phyloP scores from a whole-genome alignment of 2,113 vertebrate genomes.

The Dasyurus viverrinus region DNA sequence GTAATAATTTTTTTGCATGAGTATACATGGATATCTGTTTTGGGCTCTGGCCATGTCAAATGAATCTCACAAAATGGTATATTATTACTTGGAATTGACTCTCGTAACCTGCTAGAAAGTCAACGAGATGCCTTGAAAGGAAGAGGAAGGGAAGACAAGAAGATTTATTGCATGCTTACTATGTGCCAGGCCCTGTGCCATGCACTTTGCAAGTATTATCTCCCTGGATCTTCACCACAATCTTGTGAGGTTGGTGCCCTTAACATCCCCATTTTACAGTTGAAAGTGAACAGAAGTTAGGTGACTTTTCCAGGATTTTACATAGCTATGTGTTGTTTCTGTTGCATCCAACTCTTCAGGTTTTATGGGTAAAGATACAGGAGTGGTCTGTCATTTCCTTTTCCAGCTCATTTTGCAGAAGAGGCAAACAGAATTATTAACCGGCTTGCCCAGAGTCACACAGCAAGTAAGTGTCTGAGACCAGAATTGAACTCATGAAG shows the following conservation, averaged over 20 bases:
- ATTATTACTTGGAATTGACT: neutral
- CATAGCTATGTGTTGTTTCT: too few species aligned
- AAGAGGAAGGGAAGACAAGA: neutral
- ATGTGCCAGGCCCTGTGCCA: neutral
- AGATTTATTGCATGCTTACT: neutral
- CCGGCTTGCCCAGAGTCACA: neutral
- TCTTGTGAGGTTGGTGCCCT: neutral
- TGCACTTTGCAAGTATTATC: neutral
- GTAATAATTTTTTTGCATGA: neutral
- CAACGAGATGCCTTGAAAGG: neutral
- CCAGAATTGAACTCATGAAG: neutral
- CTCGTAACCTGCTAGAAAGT: neutral
- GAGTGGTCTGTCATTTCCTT: too few species aligned
- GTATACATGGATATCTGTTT: neutral
- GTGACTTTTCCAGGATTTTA: too few species aligned
- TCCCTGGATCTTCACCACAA: neutral
- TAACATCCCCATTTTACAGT: neutral
- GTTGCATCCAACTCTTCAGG: too few species aligned
- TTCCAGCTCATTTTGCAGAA: too few species aligned
- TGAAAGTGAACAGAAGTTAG: too few species aligned
- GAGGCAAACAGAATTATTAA: neutral
- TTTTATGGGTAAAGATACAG: too few species aligned
- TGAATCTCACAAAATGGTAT: neutral
- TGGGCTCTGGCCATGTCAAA: neutral
- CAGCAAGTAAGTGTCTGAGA: neutral